These are phyloP conservation scores for Stegastes partitus DNA, from an alignment of 2,113 vertebrate species.

Conservation along the genomic window DNA sequence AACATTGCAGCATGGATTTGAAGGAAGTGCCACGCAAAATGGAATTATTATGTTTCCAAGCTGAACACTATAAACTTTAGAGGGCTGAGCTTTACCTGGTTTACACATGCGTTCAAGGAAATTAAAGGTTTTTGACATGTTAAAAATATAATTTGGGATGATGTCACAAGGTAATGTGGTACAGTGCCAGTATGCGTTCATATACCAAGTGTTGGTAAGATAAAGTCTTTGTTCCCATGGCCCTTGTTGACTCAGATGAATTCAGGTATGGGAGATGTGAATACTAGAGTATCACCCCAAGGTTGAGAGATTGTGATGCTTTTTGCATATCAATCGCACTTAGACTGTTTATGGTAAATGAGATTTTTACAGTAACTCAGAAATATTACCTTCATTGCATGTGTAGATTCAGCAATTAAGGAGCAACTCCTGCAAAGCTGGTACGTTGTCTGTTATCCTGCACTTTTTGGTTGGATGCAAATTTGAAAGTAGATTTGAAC, in stretches of 20 bases:
- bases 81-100: neutral
- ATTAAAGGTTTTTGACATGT: neutral
- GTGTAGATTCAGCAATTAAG: neutral
- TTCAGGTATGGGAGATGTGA: neutral
- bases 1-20: neutral
- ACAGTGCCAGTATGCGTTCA: neutral
- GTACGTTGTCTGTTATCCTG: neutral
- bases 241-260: neutral
- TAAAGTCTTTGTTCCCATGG: neutral
- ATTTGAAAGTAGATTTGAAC: neutral
- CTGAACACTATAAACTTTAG: slow-evolving; percentile 8
- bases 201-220: neutral
- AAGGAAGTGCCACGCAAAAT: neutral
- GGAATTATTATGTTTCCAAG: neutral
- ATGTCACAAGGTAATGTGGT: slow-evolving; percentile 1
- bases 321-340: neutral
- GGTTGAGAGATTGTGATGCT: neutral
- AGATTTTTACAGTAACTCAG: neutral
- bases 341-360: neutral
- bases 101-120: neutral
- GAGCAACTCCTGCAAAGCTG: neutral
- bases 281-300: neutral
- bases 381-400: neutral
- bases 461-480: neutral
- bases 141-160: neutral